phyloP scores from a whole-genome alignment of 2,797 vertebrate genomes.

The Monodelphis domestica region DNA sequence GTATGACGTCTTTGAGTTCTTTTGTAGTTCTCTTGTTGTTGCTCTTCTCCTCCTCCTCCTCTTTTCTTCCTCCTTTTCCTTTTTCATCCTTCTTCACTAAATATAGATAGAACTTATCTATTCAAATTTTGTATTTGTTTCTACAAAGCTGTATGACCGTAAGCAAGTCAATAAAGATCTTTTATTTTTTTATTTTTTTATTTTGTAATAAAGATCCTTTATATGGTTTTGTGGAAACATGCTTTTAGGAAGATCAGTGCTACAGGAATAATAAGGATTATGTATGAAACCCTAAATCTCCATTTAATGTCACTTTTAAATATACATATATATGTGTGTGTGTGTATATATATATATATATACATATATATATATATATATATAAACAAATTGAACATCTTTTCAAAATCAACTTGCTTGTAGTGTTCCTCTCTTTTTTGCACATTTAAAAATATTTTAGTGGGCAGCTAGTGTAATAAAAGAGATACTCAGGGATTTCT shows the following conservation, averaged over 20 bases:
- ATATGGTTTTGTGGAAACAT: background rate
- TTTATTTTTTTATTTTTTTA: no score
- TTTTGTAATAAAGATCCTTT: background rate
- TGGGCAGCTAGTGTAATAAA: no score
- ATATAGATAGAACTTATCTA: background rate
- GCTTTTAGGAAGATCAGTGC: background rate
- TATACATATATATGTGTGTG: no score
- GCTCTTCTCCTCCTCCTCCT: no score
- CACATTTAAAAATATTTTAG: background rate
- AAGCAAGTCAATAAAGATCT: background rate
- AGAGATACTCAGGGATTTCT: no score
- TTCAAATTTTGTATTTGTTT: background rate
- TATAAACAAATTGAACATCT: background rate
- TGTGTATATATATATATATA: no score
- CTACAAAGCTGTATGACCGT: background rate
- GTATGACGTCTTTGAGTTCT: background rate
- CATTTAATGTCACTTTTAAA: background rate
- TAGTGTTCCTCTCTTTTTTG: background rate
- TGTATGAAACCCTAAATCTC: background rate
- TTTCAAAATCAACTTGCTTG: background rate
- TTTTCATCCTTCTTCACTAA: background rate
- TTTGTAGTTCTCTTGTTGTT: no score
- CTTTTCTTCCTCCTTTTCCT: background rate
- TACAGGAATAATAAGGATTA: background rate
- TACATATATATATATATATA: no score